Conservation (phyloP, 2,888 invertebrate genomes). For the Nemotelus pantherinus region DNA sequence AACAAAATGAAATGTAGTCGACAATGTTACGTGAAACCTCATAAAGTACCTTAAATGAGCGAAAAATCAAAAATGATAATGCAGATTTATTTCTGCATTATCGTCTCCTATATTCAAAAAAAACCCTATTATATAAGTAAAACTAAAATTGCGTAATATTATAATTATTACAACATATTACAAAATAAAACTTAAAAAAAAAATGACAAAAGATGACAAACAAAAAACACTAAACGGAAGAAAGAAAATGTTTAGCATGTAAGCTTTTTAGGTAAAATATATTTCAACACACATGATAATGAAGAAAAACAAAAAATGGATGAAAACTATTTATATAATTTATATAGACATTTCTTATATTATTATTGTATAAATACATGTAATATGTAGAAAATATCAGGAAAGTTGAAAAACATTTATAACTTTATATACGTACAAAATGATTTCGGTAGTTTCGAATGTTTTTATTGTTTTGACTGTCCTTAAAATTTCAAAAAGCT, state of each 20-base stretch:
- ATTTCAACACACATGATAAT: conserved; percentile 31
- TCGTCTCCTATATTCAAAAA: conserved; percentile 41
- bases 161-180: background rate
- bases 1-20: conserved; percentile 29
- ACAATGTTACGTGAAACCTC: conserved; percentile 39
- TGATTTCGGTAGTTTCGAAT: background rate
- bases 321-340: conserved; percentile 48
- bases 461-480: background rate
- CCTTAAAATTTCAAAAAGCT: background rate
- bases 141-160: background rate
- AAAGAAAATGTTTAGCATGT: conserved; percentile 41
- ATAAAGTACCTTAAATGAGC: conserved; percentile 51
- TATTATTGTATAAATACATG: conserved; percentile 41
- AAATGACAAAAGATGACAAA: conserved; percentile 23
- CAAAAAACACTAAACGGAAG: conserved; percentile 13
- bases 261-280: conserved; percentile 51
- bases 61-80: conserved; percentile 50
- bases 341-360: conserved; percentile 46
- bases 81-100: conserved; percentile 39
- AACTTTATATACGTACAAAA: background rate
- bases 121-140: conserved; percentile 13
- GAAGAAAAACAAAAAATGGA: conserved; percentile 28
- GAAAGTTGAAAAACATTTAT: conserved; percentile 14
- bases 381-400: conserved; percentile 42
- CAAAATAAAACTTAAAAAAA: conserved; percentile 9